Evolutionary conservation across 2,113 vertebrate genomes (phyloP).

Genomic region (Okapia johnstoni): DNA sequence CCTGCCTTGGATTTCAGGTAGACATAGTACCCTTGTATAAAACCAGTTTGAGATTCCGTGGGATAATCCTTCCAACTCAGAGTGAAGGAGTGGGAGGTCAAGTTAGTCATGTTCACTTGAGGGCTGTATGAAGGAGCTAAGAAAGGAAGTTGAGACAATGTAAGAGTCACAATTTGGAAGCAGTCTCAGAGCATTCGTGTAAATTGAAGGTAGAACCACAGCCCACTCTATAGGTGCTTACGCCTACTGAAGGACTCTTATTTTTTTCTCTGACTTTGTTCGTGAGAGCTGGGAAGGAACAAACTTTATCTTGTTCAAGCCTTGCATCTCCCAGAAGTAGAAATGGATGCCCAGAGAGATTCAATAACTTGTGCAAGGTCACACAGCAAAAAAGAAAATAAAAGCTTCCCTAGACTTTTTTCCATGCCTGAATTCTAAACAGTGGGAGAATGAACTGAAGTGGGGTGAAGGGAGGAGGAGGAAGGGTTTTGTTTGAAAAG

Average conservation of each 20-base stretch:
- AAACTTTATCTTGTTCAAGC: neutral
- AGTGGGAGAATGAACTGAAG: neutral
- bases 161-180: slow-evolving; percentile 4
- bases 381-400: neutral
- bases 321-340: neutral
- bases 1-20: slow-evolving; percentile 68
- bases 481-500: neutral
- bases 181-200: neutral
- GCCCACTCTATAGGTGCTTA: neutral
- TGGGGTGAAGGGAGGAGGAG: neutral
- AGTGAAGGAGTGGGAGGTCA: slow-evolving; percentile 63
- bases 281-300: neutral
- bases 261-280: neutral
- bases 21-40: slow-evolving; percentile 79
- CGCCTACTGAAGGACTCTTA: neutral
- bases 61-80: slow-evolving; percentile 74
- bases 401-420: neutral
- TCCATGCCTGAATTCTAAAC: neutral
- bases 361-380: neutral
- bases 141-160: neutral
- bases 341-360: neutral
- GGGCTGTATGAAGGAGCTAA: slow-evolving; percentile 70
- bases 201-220: neutral
- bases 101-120: neutral
- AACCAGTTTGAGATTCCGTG: slow-evolving; percentile 67